Conservation (phyloP, 2,113 vertebrate genomes). For the Brachirus orientalis region DNA sequence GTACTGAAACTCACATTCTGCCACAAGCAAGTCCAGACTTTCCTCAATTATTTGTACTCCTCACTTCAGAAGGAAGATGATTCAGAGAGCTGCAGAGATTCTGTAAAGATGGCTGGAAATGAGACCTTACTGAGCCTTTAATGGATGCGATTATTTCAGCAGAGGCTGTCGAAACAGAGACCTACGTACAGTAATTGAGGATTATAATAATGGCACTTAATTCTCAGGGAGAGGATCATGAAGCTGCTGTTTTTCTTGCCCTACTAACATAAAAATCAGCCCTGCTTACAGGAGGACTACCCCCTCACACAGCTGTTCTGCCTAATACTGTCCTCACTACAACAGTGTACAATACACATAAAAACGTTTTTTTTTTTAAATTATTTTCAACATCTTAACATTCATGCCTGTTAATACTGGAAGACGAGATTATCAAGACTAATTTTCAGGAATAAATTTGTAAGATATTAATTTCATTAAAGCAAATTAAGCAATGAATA, state of each 20-base stretch:
- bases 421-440: constrained; percentile 42
- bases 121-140: constrained; percentile 35
- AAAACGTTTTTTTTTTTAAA: not conserved
- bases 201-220: constrained; percentile 38
- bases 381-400: not conserved
- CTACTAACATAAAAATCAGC: not conserved
- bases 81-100: constrained; percentile 34
- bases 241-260: not conserved
- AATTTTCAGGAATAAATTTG: constrained; percentile 14
- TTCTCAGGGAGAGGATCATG: constrained; percentile 14
- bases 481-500: constrained; percentile 30
- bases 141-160: constrained; percentile 31
- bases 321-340: no score
- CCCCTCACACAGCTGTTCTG: no score
- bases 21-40: constrained; percentile 7
- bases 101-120: constrained; percentile 11
- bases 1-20: constrained; percentile 12
- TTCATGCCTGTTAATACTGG: constrained; percentile 5
- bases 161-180: constrained; percentile 29
- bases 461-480: constrained; percentile 13
- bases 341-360: no score
- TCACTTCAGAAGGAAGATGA: constrained; percentile 29
- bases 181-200: constrained; percentile 12
- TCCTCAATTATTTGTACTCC: constrained; percentile 15
- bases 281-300: no score